These are phyloP conservation scores for Aculops lycopersici DNA, from an alignment of 1,140 invertebrate genomes.

Conservation along the genomic window DNA sequence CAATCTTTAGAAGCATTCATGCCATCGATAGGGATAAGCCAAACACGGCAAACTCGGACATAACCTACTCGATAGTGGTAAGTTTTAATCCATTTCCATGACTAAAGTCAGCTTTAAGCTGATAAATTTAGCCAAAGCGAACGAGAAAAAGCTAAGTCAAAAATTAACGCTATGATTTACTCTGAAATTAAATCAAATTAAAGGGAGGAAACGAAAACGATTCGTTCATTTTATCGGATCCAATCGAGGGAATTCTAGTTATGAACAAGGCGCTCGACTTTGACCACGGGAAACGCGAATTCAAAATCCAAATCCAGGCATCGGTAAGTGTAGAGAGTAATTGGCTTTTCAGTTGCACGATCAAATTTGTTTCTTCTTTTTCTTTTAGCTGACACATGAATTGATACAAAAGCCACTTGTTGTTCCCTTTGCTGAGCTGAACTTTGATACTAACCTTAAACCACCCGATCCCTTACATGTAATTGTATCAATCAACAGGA, in stretches of 20 bases:
- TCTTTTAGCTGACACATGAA: neutral
- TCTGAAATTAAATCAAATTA: too few relatives aligned
- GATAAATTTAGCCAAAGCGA: neutral
- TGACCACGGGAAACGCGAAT: slow-evolving; percentile 38
- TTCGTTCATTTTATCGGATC: slow-evolving; percentile 41
- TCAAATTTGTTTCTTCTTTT: neutral
- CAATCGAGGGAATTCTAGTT: slow-evolving; percentile 36
- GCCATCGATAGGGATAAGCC: slow-evolving; percentile 48
- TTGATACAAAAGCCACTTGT: neutral
- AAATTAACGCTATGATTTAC: neutral
- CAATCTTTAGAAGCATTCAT: slow-evolving; percentile 40
- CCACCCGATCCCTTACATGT: too few relatives aligned
- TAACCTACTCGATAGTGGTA: slow-evolving; percentile 41
- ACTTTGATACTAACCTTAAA: neutral
- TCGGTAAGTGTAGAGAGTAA: slow-evolving; percentile 28
- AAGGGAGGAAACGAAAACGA: slow-evolving; percentile 31
- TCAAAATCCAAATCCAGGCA: slow-evolving; percentile 34
- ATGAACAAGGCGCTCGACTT: slow-evolving; percentile 37
- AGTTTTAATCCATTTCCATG: slow-evolving; percentile 5
- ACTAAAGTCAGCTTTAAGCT: neutral
- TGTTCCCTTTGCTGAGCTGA: neutral
- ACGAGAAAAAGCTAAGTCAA: neutral
- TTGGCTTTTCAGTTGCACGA: neutral
- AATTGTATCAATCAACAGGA: slow-evolving; percentile 12
- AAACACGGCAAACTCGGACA: slow-evolving; percentile 54